Percentiles rank a stretch among this genome's conserved stretches.
Conservation (phyloP, 2,888 invertebrate genomes). For the Oscheius sp. region DNA sequence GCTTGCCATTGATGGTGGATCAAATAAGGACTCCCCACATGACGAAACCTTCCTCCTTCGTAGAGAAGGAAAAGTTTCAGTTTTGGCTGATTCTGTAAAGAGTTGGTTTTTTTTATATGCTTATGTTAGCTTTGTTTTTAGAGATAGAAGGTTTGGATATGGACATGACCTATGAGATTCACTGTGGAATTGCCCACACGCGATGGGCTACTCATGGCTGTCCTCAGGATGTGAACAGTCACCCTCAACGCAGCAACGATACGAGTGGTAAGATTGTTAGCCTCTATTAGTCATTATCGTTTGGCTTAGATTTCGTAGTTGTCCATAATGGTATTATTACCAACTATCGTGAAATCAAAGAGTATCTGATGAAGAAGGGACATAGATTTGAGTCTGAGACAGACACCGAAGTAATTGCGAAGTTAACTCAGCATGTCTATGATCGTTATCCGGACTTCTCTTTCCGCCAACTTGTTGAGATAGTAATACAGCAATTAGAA, state of each 20-base stretch:
- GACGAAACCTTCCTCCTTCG: slow-evolving; percentile 54
- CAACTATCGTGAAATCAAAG: slow-evolving; percentile 96
- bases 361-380: slow-evolving; percentile 88
- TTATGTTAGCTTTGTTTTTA: too few relatives aligned
- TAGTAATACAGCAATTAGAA: slow-evolving; percentile 96
- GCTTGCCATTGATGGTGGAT: slow-evolving; percentile 63
- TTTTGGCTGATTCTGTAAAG: slow-evolving; percentile 41
- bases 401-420: slow-evolving; percentile 98
- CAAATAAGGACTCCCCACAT: slow-evolving; percentile 50
- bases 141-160: slow-evolving; percentile 75
- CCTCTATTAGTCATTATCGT: too few relatives aligned
- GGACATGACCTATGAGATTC: slow-evolving; percentile 80
- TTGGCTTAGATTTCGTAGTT: slow-evolving; percentile 72
- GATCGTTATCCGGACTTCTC: slow-evolving; percentile 85
- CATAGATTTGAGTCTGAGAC: slow-evolving; percentile 95
- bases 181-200: slow-evolving; percentile 97
- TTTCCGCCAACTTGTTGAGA: slow-evolving; percentile 94
- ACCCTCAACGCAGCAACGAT: slow-evolving; percentile 86
- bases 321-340: slow-evolving; percentile 85
- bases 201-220: slow-evolving; percentile 99
- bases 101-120: too few relatives aligned
- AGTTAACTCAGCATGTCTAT: slow-evolving; percentile 91
- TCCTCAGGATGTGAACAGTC: slow-evolving; percentile 90
- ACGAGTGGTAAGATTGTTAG: slow-evolving; percentile 55
- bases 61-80: slow-evolving; percentile 62